Conservation (phyloP, 64 coral and sea anemone genomes). For the Porites australiensis region DNA sequence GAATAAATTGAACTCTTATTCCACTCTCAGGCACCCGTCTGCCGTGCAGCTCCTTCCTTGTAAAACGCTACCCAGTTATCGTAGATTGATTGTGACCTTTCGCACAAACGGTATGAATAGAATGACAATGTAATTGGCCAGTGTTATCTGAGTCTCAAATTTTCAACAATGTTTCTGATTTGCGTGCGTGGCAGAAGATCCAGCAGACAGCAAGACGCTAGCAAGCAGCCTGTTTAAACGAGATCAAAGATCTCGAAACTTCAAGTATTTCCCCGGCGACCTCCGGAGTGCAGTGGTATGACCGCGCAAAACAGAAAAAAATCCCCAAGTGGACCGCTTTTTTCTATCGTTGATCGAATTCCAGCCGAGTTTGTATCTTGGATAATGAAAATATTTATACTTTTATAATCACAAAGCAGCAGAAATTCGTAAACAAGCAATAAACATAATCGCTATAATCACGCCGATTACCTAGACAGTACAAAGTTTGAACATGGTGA, state of each 20-base stretch:
- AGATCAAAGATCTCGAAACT: conserved; percentile 74
- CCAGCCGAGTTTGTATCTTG: conserved; percentile 23
- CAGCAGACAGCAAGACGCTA: conserved; percentile 87
- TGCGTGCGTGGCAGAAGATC: conserved; percentile 74
- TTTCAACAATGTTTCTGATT: conserved; percentile 72
- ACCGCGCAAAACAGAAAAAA: not conserved
- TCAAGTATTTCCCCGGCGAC: not conserved
- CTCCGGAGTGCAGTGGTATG: conserved; percentile 16
- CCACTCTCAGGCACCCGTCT: not conserved
- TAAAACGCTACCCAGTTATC: conserved; percentile 11
- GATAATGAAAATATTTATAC: conserved; percentile 93
- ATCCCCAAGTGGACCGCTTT: conserved; percentile 45
- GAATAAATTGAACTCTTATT: conserved; percentile 60
- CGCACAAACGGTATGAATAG: conserved; percentile 75
- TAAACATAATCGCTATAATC: conserved; percentile 94
- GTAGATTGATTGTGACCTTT: conserved; percentile 63
- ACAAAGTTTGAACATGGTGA: conserved; percentile 80
- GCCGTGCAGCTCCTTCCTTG: not conserved
- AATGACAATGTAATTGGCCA: conserved; percentile 79
- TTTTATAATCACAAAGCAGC: conserved; percentile 73
- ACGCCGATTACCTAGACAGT: conserved; percentile 82
- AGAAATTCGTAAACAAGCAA: conserved; percentile 99
- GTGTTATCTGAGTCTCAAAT: conserved; percentile 86
- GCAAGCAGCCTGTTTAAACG: conserved; percentile 94
- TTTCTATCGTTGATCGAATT: conserved; percentile 54